phyloP scores from a whole-genome alignment of 92 coral and sea anemone genomes.

The Epizoanthus illoricatus region DNA sequence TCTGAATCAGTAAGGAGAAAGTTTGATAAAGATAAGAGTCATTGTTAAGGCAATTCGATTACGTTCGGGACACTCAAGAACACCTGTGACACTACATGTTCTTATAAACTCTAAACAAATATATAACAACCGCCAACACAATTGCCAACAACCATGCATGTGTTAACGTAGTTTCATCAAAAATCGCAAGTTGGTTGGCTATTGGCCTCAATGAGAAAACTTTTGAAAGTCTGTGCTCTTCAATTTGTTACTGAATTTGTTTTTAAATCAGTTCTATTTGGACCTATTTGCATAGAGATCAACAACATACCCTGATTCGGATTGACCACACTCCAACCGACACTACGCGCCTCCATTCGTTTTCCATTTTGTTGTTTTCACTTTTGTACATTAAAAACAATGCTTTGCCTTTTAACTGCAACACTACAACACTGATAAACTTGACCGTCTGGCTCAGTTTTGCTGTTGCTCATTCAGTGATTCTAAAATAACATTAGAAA shows the following conservation, averaged over 20 bases:
- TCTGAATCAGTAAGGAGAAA: constrained; percentile 32
- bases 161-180: constrained; percentile 12
- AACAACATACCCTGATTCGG: neutral
- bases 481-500: neutral
- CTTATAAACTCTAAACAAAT: neutral
- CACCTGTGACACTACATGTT: constrained; percentile 35
- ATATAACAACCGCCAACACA: constrained; percentile 19
- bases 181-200: constrained; percentile 19
- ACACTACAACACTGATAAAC: constrained; percentile 7
- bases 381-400: constrained; percentile 19
- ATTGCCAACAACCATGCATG: neutral
- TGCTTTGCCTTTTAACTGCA: constrained; percentile 1
- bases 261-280: constrained; percentile 15
- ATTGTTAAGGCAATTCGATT: constrained; percentile 34
- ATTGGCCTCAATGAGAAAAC: constrained; percentile 34
- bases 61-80: constrained; percentile 33
- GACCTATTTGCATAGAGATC: constrained; percentile 10
- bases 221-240: constrained; percentile 17
- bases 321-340: constrained; percentile 9
- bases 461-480: constrained; percentile 17
- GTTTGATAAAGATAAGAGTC: constrained; percentile 26
- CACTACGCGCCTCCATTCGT: constrained; percentile 15
- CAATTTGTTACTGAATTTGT: neutral
- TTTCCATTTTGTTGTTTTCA: constrained; percentile 13
- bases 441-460: constrained; percentile 4